phyloP scores from a whole-genome alignment of 92 coral and sea anemone genomes.

The Paramuricea clavata region DNA sequence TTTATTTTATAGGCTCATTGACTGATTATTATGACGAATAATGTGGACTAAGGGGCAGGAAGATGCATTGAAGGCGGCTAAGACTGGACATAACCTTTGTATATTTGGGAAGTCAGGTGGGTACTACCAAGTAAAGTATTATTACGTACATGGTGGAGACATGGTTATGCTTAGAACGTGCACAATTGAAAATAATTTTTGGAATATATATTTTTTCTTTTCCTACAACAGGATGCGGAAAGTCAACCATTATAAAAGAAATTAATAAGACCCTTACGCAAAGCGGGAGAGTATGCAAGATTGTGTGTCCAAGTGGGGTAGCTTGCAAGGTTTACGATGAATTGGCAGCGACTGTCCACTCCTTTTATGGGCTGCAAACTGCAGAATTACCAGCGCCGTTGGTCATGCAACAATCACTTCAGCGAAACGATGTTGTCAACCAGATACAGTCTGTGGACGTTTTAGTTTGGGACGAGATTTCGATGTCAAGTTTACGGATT shows the following conservation, averaged over 20 bases:
- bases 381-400: background rate
- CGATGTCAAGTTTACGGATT: background rate
- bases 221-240: background rate
- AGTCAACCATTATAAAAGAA: background rate
- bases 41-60: background rate
- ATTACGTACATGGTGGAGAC: too few relatives aligned
- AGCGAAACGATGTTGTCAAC: background rate
- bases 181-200: too few relatives aligned
- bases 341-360: background rate
- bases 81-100: constrained; percentile 1
- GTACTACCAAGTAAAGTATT: background rate
- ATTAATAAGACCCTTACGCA: background rate
- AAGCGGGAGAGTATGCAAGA: background rate
- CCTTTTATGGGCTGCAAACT: background rate
- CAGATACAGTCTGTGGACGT: background rate
- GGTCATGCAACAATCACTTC: background rate
- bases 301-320: background rate
- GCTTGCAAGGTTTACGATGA: background rate
- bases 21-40: background rate
- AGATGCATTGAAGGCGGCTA: background rate
- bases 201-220: background rate
- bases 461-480: constrained; percentile 4
- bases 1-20: background rate
- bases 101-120: background rate
- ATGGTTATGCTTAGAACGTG: too few relatives aligned